phyloP scores from a whole-genome alignment of 2,113 vertebrate genomes.

The Ictalurus punctatus region DNA sequence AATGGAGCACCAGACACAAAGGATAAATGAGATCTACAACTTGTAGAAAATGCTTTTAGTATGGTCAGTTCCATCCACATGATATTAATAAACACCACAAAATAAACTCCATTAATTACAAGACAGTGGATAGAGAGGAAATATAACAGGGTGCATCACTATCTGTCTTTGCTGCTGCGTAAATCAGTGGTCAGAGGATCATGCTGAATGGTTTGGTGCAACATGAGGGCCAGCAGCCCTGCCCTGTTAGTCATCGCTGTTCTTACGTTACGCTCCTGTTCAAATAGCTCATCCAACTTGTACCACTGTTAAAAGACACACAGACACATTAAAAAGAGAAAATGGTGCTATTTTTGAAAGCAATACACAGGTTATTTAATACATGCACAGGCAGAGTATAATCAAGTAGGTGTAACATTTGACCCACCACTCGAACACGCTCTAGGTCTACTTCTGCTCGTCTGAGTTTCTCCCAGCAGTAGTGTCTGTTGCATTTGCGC shows the following conservation, averaged over 20 bases:
- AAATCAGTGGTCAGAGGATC: slow-evolving; percentile 88
- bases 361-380: background rate
- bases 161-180: slow-evolving; percentile 83
- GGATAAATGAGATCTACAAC: background rate
- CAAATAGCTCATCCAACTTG: slow-evolving; percentile 91
- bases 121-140: background rate
- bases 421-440: slow-evolving; percentile 83
- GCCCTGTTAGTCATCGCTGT: slow-evolving; percentile 93
- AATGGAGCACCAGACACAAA: background rate
- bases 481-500: slow-evolving; percentile 90
- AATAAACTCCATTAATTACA: background rate
- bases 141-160: slow-evolving; percentile 51
- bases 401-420: background rate
- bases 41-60: slow-evolving; percentile 2
- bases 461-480: slow-evolving; percentile 93
- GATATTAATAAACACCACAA: slow-evolving; percentile 1
- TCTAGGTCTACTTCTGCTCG: slow-evolving; percentile 90
- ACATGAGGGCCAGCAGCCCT: slow-evolving; percentile 87
- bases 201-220: slow-evolving; percentile 92
- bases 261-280: slow-evolving; percentile 90
- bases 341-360: background rate
- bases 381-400: background rate
- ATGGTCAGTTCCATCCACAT: background rate
- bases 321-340: background rate
- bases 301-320: slow-evolving; percentile 78